Percentiles rank a stretch among this genome's conserved stretches.
Conservation (phyloP, 2,888 invertebrate genomes). For the Zaprionus bogoriensis region DNA sequence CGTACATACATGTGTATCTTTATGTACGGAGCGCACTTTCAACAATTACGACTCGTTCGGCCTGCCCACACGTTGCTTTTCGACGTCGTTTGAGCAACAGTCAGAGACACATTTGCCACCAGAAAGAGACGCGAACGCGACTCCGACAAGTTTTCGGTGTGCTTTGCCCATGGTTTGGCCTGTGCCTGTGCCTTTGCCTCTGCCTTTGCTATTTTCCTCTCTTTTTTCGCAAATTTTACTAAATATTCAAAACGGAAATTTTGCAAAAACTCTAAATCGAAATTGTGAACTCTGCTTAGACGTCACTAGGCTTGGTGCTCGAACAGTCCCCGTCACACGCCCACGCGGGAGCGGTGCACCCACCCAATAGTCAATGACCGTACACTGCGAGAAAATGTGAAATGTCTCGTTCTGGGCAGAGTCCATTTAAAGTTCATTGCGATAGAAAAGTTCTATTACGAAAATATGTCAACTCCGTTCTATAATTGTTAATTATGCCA, state of each 20-base stretch:
- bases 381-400: not conserved
- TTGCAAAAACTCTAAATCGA: slow-evolving; percentile 27
- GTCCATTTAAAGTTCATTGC: not conserved
- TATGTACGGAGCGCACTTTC: slow-evolving; percentile 66
- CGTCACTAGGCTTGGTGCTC: slow-evolving; percentile 23
- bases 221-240: slow-evolving; percentile 3
- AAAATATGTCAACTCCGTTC: too few species aligned
- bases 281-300: slow-evolving; percentile 33
- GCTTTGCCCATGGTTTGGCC: slow-evolving; percentile 34
- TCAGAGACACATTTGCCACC: slow-evolving; percentile 61
- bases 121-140: slow-evolving; percentile 34
- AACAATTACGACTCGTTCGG: slow-evolving; percentile 72
- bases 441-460: not conserved
- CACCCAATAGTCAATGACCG: slow-evolving; percentile 58
- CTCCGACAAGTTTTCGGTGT: slow-evolving; percentile 45
- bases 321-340: slow-evolving; percentile 38
- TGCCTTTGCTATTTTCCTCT: slow-evolving; percentile 39
- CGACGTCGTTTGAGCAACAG: slow-evolving; percentile 62
- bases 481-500: too few species aligned
- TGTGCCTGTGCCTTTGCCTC: slow-evolving; percentile 8
- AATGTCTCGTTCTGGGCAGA: not conserved
- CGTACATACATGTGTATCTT: slow-evolving; percentile 7
- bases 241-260: slow-evolving; percentile 34
- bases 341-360: slow-evolving; percentile 54
- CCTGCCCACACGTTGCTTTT: slow-evolving; percentile 71